Percentiles rank a stretch among this genome's conserved stretches.
Conservation (phyloP, 2,888 invertebrate species). For the Chrysolina oricalcia region DNA sequence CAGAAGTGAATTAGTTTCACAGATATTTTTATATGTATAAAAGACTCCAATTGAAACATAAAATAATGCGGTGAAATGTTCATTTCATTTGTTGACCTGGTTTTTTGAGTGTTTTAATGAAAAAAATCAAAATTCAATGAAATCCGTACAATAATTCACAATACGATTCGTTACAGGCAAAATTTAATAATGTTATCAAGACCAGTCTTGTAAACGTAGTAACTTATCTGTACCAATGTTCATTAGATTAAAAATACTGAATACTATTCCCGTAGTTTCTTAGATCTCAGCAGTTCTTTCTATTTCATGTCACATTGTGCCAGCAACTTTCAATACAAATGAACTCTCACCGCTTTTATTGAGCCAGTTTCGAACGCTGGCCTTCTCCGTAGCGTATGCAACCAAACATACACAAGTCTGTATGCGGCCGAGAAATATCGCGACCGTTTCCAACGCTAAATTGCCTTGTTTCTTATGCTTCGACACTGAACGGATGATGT, state of each 20-base stretch:
- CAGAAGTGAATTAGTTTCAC: no score
- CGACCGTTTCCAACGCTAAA: neutral
- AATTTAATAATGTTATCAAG: no score
- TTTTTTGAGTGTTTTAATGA: no score
- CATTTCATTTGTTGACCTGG: no score
- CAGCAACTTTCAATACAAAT: constrained; percentile 9
- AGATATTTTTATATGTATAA: no score
- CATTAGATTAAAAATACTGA: neutral
- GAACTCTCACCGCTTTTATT: neutral
- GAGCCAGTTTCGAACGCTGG: neutral
- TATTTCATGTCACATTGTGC: neutral
- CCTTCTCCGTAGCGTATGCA: constrained; percentile 47
- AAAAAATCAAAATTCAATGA: no score
- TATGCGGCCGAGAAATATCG: constrained; percentile 29
- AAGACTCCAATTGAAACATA: no score
- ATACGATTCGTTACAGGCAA: no score
- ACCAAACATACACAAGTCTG: constrained; percentile 53
- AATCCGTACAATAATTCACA: no score
- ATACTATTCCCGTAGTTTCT: neutral
- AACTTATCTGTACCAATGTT: neutral
- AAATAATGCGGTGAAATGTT: no score
- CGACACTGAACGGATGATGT: constrained; percentile 15
- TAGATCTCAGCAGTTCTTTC: neutral
- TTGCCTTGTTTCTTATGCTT: neutral
- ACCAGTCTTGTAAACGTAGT: no score